Evolutionary conservation across 2,888 invertebrate genomes (phyloP).

Genomic region (Tachystola acroxantha): DNA sequence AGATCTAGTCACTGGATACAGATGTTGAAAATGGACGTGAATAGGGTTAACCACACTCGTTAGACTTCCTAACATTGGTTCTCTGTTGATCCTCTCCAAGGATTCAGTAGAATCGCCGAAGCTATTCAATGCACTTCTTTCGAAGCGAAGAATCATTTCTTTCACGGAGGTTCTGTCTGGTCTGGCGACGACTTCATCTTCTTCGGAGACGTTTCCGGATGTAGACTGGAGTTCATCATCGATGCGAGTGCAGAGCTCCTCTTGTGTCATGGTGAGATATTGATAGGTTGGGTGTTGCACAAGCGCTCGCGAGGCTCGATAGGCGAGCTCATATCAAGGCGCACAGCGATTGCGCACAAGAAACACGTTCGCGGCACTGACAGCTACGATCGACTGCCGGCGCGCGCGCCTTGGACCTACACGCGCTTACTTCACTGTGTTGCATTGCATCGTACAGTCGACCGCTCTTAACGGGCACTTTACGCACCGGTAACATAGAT

Average conservation of each 20-base stretch:
- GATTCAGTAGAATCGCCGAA: constrained; percentile 55
- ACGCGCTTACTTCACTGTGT: constrained; percentile 19
- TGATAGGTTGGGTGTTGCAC: constrained; percentile 41
- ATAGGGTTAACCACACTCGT: constrained; percentile 62
- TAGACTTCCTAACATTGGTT: constrained; percentile 52
- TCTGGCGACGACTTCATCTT: constrained; percentile 55
- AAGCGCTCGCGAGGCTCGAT: constrained; percentile 42
- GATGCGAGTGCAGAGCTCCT: constrained; percentile 47
- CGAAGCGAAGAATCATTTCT: constrained; percentile 68
- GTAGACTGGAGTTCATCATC: constrained; percentile 51
- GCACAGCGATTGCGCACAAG: constrained; percentile 41
- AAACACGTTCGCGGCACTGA: constrained; percentile 49
- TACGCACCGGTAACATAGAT: too few species aligned
- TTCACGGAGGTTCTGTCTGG: constrained; percentile 57
- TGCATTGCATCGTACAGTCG: constrained; percentile 10
- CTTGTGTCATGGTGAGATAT: constrained; percentile 60
- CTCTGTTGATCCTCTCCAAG: constrained; percentile 46
- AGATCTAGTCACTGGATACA: constrained; percentile 52
- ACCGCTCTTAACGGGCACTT: too few species aligned
- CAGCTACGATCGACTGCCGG: constrained; percentile 51
- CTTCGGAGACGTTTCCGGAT: constrained; percentile 48
- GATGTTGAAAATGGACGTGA: constrained; percentile 56
- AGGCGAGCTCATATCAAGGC: constrained; percentile 58
- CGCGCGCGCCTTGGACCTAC: constrained; percentile 40
- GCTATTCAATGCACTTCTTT: constrained; percentile 45